Conservation (phyloP, 2,113 vertebrate species). For the Diadophis punctatus region DNA sequence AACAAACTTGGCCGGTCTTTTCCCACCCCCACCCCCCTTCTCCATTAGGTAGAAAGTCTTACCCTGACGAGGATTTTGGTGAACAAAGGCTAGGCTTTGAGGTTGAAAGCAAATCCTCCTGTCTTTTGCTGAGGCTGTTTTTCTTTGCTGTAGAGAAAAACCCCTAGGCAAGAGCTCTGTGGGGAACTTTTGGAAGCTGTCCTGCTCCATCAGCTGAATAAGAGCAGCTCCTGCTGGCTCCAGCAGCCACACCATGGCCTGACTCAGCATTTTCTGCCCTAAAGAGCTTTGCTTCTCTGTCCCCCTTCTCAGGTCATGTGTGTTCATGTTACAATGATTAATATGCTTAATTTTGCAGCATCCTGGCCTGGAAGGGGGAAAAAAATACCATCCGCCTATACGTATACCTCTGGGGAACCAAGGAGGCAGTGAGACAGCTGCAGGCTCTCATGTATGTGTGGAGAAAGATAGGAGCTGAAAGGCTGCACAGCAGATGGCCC, state of each 20-base stretch:
- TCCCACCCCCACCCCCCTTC: rapidly evolving
- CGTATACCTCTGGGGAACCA: not conserved
- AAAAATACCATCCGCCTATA: not conserved
- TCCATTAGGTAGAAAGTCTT: not conserved
- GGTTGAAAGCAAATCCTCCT: not conserved
- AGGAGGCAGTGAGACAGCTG: constrained; percentile 9
- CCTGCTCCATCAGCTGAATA: not conserved
- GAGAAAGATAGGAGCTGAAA: not conserved
- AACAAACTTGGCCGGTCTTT: not conserved
- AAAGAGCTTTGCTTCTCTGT: not conserved
- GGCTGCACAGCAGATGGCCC: not conserved
- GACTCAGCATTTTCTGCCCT: not conserved
- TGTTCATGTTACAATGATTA: not conserved
- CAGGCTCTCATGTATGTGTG: not conserved
- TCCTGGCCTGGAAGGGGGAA: not conserved
- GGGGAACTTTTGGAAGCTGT: not conserved
- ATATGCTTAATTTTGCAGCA: not conserved
- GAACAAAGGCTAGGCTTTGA: not conserved
- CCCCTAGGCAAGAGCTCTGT: not conserved
- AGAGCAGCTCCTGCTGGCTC: not conserved
- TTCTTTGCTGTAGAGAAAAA: no score
- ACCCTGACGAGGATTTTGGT: not conserved
- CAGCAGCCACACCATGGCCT: not conserved
- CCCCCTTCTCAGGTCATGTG: not conserved
- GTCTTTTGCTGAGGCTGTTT: not conserved